Conservation (phyloP, 2,113 vertebrate genomes). For the Gopherus flavomarginatus region DNA sequence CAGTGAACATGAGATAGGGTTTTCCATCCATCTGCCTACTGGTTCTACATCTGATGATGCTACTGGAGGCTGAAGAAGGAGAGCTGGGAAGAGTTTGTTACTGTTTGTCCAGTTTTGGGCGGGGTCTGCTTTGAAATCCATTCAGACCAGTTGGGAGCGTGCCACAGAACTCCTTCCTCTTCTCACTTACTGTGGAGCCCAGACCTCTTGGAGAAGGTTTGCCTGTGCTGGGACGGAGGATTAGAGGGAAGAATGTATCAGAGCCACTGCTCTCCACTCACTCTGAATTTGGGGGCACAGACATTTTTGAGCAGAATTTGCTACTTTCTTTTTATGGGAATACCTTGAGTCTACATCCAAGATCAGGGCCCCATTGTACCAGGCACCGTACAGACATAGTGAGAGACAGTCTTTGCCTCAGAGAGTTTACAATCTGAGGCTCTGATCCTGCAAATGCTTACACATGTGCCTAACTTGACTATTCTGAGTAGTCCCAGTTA, state of each 20-base stretch:
- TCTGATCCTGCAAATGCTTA: not conserved
- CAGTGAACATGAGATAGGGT: accelerated
- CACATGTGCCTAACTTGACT: not conserved
- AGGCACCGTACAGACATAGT: accelerated
- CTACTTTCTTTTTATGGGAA: not conserved
- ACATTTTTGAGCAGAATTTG: not conserved
- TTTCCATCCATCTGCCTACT: not conserved
- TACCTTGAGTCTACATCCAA: not conserved
- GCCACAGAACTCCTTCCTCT: not conserved
- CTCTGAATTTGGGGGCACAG: not conserved
- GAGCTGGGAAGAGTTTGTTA: not conserved
- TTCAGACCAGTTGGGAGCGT: not conserved
- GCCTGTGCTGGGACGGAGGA: not conserved
- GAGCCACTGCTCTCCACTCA: not conserved
- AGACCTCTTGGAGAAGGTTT: not conserved
- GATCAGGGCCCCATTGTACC: accelerated
- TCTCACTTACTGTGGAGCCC: not conserved
- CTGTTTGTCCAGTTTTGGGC: not conserved
- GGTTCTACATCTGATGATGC: not conserved
- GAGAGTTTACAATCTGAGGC: not conserved
- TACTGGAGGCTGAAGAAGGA: not conserved
- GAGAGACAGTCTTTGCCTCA: not conserved
- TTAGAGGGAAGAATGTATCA: not conserved
- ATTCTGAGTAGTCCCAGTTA: not conserved
- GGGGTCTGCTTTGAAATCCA: not conserved